Evolutionary conservation across 2,888 invertebrate species (phyloP), one percentile per base, ranked within the genome.

Genomic region (Bombyx huttoni): DNA sequence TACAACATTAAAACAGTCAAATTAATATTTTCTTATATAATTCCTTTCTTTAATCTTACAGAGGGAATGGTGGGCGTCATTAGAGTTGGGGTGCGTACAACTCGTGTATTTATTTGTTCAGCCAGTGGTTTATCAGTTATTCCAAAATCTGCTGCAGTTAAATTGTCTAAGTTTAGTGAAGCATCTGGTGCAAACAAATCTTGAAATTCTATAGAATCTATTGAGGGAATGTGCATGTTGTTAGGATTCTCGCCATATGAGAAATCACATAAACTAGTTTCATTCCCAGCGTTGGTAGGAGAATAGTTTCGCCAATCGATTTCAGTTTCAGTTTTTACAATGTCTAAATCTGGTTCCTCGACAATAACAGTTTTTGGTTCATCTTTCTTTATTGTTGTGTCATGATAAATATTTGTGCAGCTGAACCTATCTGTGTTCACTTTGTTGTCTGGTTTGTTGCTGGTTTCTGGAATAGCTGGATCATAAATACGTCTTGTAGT

Each of bases 201-300:
- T 53, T 73, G 75, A 54, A 77, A 81, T 51, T 78, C 79, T 33
- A 69, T 64, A 2, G 74, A 61, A 51, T 82, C 80, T 24, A 40
- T 8, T 10, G 40, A 40, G 12, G 40, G 40, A 40, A 40, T 40
- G 40, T 40, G 40, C 7, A 78, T 55, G 52, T 76, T 76, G 51
- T 67, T 71, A 0, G 78, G 58, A 33, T 70, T 75, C 53, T 84
- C 85, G 0, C 78, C 78, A 51, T 78, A 85, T 0, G 79, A 77
- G 55, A 83, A 84, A 55, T 85, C 83, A 50, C 73, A 75, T 3
- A 81, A 54, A 51, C 81, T 80, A 0, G 73, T 72, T 52, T 76
- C 77, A 49, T 65, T 75, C 5, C 65, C 65, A 0, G 65, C 51
- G 53, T 73, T 75, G 10, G 64, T 67, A 0, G 66, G 51, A 3